Percentiles rank a stretch among this genome's conserved stretches.
Evolutionary conservation across 1,140 invertebrate genomes (phyloP).

Genomic region (Elymnias hypermnestra): DNA sequence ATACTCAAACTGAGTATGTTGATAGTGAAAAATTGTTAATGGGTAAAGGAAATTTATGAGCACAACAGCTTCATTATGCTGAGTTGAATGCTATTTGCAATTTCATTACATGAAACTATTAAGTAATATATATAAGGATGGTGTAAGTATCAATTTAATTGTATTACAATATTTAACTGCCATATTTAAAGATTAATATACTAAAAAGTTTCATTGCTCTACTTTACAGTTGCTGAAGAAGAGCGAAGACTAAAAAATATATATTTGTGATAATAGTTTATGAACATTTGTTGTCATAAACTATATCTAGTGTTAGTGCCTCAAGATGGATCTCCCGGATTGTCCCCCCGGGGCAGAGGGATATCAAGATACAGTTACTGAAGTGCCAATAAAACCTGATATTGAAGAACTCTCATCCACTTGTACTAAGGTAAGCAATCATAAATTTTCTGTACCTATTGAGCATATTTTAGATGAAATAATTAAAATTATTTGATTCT

Average conservation of each 20-base stretch:
- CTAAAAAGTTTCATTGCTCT: slow-evolving; percentile 8
- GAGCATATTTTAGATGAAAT: too few relatives aligned
- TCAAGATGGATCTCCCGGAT: slow-evolving; percentile 66
- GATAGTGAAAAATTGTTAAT: too few relatives aligned
- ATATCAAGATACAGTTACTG: slow-evolving; percentile 58
- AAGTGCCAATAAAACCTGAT: slow-evolving; percentile 51
- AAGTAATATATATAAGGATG: neutral
- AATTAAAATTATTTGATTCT: too few relatives aligned
- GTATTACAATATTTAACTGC: slow-evolving; percentile 1
- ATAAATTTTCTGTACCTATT: too few relatives aligned
- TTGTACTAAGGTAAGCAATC: slow-evolving; percentile 60
- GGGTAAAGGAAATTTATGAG: too few relatives aligned
- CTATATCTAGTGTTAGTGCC: slow-evolving; percentile 61
- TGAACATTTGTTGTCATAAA: slow-evolving; percentile 57
- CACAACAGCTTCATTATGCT: too few relatives aligned
- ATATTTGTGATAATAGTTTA: slow-evolving; percentile 42
- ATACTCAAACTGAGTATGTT: too few relatives aligned
- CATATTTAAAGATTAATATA: neutral
- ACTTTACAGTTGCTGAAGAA: slow-evolving; percentile 19
- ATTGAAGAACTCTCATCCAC: slow-evolving; percentile 18
- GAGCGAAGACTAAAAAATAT: slow-evolving; percentile 7
- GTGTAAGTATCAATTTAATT: slow-evolving; percentile 14
- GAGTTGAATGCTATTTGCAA: too few relatives aligned
- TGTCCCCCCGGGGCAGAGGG: slow-evolving; percentile 66
- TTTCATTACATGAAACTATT: too few relatives aligned